Percentiles rank a stretch among this genome's conserved stretches.
Evolutionary conservation across 2,797 vertebrate genomes (phyloP).

Genomic region (Fringilla coelebs): DNA sequence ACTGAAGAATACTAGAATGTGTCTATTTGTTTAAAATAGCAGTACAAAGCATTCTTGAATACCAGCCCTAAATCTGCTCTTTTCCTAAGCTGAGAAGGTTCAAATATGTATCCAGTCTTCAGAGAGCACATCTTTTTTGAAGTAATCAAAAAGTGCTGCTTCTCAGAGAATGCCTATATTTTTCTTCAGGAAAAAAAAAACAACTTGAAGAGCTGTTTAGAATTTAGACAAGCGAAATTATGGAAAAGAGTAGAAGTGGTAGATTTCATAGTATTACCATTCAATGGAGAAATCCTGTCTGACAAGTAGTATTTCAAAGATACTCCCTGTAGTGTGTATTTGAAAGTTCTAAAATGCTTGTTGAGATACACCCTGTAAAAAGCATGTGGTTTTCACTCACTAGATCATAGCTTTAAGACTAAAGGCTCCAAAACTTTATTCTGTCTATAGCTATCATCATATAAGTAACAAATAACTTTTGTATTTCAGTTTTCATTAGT

Average conservation of each 20-base stretch:
- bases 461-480: neutral
- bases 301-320: neutral
- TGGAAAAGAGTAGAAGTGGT: neutral
- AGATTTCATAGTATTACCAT: neutral
- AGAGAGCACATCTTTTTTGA: neutral
- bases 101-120: neutral
- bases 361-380: neutral
- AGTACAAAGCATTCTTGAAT: neutral
- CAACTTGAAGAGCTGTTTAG: neutral
- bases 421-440: neutral
- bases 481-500: neutral
- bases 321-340: neutral
- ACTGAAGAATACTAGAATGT: neutral
- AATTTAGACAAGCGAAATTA: neutral
- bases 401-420: neutral
- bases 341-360: neutral
- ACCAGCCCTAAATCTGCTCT: neutral
- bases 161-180: neutral
- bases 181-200: neutral
- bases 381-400: neutral
- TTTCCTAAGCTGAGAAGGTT: neutral
- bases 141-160: neutral
- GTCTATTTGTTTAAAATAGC: neutral
- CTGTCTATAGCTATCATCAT: neutral
- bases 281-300: neutral